Base-by-base conservation (phyloP, 2,113 vertebrate species). In the Oncorhynchus mykiss region DNA sequence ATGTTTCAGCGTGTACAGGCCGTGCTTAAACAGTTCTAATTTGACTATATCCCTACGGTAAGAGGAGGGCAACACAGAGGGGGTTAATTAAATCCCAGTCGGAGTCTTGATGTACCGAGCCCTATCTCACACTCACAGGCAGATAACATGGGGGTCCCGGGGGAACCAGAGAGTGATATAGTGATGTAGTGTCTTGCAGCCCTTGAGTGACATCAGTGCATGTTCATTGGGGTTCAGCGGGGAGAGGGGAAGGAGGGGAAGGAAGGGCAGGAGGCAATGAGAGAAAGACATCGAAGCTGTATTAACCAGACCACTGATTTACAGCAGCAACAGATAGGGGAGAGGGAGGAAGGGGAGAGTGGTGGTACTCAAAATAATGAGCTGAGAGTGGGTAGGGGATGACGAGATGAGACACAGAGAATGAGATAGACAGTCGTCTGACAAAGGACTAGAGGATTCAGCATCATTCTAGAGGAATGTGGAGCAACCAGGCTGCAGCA, bases 351-450 rank as follows among this genome's bases (percentile, higher is more conserved):
- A 20, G 48, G 45, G 14, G 39, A 45, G 39, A 45, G 39, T 11
- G 8, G 12, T 45, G 73, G 65, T 39, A 75, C 73, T 75, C 49
- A 68, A 68, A 59, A 68, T 68, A 75, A 75, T 68, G 65, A 68
- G 20, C 27, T 22, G 48, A 22, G 51, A 57, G 31, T 13, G 57
- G 57, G 34, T 24, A 59, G 70, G 14, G 20, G 24, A 67, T 9
- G 62, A 74, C 39, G 9, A 9, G 39, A 45, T 45, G 39, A 45
- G 72, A 24, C 57, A 39, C 69, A 51, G 69, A 62, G 27, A 51
- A 67, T 18, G 54, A 74, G 60, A 8, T 6, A 45, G 70, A 62
- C 54, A 72, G 57, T 31, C 9, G 34, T 22, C 57, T 39, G 13
- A 49, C 8, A 24, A 45, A 27, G 25, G 48, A 67, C 22, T 49